A percentile compares a stretch with the other conserved stretches of the same genome.
Conservation (phyloP, 2,888 invertebrate genomes). For the Chironomus tentans region DNA sequence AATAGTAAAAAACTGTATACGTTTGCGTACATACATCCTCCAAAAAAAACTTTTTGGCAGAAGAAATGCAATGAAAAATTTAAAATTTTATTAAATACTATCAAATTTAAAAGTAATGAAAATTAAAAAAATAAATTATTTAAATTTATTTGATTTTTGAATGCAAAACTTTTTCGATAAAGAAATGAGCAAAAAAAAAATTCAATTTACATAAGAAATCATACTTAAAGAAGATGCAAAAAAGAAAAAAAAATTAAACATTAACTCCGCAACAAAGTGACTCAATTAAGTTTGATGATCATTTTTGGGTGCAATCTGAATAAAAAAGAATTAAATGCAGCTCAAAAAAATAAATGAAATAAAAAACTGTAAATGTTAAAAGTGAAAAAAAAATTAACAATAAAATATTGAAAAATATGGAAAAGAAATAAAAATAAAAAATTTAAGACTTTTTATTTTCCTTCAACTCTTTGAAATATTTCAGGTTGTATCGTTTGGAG, state of each 20-base stretch:
- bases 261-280: background rate
- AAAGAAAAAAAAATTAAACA: background rate
- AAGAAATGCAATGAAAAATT: too few relatives aligned
- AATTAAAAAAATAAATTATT: too few relatives aligned
- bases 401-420: slow-evolving; percentile 14
- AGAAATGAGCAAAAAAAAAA: background rate
- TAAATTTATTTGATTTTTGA: background rate
- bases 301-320: background rate
- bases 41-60: too few relatives aligned
- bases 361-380: slow-evolving; percentile 20
- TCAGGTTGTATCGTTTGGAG: background rate
- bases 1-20: too few relatives aligned
- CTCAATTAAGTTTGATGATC: slow-evolving; percentile 14
- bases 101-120: too few relatives aligned
- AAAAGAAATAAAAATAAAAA: background rate
- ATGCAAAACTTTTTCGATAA: background rate
- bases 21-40: too few relatives aligned
- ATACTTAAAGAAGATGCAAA: background rate
- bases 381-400: slow-evolving; percentile 13
- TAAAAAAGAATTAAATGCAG: slow-evolving; percentile 5
- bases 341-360: slow-evolving; percentile 5
- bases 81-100: too few relatives aligned
- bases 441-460: background rate
- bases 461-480: background rate
- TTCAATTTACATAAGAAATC: slow-evolving; percentile 1